A percentile compares a stretch with the other conserved stretches of the same genome.
These are phyloP conservation scores for Ciconia nigra DNA, from an alignment of 2,797 vertebrate species.

Conservation along the genomic window DNA sequence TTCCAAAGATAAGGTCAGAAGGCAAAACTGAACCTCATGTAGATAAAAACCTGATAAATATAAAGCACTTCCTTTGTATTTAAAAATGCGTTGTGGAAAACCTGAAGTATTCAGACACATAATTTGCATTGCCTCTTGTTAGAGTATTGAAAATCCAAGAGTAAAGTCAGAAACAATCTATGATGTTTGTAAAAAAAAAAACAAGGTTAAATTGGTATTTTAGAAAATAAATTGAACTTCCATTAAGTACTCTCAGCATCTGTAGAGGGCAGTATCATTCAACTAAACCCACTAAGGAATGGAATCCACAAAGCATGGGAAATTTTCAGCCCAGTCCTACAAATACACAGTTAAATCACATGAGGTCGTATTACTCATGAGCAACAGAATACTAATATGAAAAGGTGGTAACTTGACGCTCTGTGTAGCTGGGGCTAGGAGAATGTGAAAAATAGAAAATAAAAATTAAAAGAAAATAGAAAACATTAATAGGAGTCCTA, in stretches of 20 bases:
- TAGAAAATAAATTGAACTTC: background rate
- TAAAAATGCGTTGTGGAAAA: background rate
- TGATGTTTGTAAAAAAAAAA: background rate
- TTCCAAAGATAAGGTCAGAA: background rate
- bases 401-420: background rate
- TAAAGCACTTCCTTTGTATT: background rate
- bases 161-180: background rate
- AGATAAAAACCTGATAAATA: background rate
- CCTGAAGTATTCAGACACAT: background rate
- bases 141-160: background rate
- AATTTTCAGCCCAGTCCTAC: background rate
- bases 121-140: background rate
- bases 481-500: background rate
- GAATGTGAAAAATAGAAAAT: background rate
- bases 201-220: background rate
- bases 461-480: background rate
- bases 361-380: background rate
- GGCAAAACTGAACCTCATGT: background rate
- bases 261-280: conserved; percentile 74
- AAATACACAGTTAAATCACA: background rate
- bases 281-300: conserved; percentile 22
- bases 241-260: background rate
- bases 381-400: background rate
- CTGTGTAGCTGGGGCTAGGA: background rate
- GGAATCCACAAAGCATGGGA: background rate